These are phyloP conservation scores for Silurus aristotelis DNA, from an alignment of 2,797 vertebrate genomes.

Conservation along the genomic window DNA sequence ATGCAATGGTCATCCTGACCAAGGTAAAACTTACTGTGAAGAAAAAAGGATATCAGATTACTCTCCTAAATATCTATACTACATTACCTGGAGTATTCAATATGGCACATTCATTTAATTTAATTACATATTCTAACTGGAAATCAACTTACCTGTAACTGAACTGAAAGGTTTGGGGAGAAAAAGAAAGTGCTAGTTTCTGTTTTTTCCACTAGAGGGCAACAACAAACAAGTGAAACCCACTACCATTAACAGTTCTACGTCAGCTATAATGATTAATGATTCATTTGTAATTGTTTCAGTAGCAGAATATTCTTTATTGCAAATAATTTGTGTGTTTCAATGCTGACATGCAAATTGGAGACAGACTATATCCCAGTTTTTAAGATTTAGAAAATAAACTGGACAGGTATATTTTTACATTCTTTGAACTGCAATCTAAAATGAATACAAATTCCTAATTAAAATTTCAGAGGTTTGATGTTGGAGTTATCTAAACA, in stretches of 20 bases:
- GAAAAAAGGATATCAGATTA: not conserved
- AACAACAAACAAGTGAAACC: not conserved
- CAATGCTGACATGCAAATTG: not conserved
- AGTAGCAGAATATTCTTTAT: not conserved
- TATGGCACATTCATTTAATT: not conserved
- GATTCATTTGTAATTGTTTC: not conserved
- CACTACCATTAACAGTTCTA: no score
- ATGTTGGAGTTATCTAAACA: not conserved
- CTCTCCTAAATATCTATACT: not conserved
- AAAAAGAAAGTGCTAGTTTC: not conserved
- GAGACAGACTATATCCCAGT: not conserved
- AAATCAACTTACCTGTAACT: not conserved
- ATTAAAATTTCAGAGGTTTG: not conserved
- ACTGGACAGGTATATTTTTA: not conserved
- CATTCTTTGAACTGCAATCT: not conserved
- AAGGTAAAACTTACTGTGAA: not conserved
- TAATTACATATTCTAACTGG: not conserved
- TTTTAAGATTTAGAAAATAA: not conserved
- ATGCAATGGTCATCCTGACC: not conserved
- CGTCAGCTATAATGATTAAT: not conserved
- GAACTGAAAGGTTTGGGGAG: not conserved
- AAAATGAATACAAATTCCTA: not conserved
- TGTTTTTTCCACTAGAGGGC: not conserved
- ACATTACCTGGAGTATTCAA: not conserved
- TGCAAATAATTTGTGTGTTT: not conserved